Evolutionary conservation across 2,888 invertebrate genomes (phyloP), one percentile per base, ranked within the genome.

Genomic region (Caenorhabditis parvicauda): DNA sequence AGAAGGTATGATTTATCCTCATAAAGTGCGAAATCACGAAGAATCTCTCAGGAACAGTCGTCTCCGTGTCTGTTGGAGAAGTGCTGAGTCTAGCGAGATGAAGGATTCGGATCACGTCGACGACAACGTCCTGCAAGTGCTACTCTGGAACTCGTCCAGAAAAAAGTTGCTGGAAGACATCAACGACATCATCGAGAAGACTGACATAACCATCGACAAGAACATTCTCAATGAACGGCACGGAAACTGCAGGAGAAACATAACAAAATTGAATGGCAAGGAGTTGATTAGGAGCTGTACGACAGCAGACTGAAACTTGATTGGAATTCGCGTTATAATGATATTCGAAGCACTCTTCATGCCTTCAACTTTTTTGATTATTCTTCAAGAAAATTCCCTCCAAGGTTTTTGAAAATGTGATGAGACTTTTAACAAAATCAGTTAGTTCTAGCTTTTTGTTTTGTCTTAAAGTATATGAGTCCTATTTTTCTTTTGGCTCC

Each of bases 121-220:
- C 54, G 75, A 72, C 42, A 76, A 76, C 44, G 70, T 76, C 22
- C 37, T 77, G 22, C 75, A 76, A 59, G 73, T 76, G 12, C 76
- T 66, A 45, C 51, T 76, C 7, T 54, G 54, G 48, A 71, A 70
- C 46, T 21, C 60, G 21, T 63, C 66, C 42, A 56, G 74, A 22
- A 19, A 41, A 19, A 46, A 60, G 38, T 46, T 76, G 22, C 53
- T 72, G 14, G 54, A 44, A 7, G 69, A 76, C 39, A 53, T 64
- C 24, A 27, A 57, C 22, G 74, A 74, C 46, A 64, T 75, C 35
- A 54, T 68, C 37, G 44, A 37, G n/a, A 46, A 56, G 35, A 64
- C 70, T 32, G 70, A 75, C 54, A 74, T 75, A 38, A 68, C 74
- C 12, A 72, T 75, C 47, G 75, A 75, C 54, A 55, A 64, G 39